Evolutionary conservation across 2,797 vertebrate genomes (phyloP).

Genomic region (Scolopax bukidnonensis): DNA sequence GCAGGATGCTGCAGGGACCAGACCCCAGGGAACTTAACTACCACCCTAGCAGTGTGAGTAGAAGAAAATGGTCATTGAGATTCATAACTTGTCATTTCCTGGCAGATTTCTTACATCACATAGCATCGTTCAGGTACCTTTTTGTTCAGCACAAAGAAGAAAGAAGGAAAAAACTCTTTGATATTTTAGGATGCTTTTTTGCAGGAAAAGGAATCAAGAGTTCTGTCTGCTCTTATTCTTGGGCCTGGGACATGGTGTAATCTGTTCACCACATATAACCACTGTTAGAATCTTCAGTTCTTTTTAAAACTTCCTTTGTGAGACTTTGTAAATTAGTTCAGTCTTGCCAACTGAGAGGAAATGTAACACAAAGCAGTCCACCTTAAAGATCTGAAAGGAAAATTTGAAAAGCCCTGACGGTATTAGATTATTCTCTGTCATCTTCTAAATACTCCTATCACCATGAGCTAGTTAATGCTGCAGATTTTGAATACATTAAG

Average conservation of each 20-base stretch:
- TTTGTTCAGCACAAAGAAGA: neutral
- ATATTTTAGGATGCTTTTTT: neutral
- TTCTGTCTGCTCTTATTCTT: neutral
- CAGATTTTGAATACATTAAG: neutral
- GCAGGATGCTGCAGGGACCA: neutral
- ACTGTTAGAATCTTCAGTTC: neutral
- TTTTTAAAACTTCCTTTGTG: neutral
- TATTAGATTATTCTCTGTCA: neutral
- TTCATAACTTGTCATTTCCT: neutral
- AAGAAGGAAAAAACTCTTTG: neutral
- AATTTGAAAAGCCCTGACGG: neutral
- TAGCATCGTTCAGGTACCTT: neutral
- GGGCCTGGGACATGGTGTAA: neutral
- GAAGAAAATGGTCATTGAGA: neutral
- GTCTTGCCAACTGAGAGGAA: neutral
- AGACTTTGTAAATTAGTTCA: neutral
- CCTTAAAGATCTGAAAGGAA: neutral
- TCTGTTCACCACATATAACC: accelerated
- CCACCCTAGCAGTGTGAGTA: neutral
- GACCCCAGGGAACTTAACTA: neutral
- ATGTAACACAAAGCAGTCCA: accelerated
- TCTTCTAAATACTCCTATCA: neutral
- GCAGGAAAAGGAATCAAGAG: neutral
- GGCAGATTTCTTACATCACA: neutral
- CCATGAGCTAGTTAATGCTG: neutral